Evolutionary conservation across 2,113 vertebrate species (phyloP).

Genomic region (Osmerus eperlanus): DNA sequence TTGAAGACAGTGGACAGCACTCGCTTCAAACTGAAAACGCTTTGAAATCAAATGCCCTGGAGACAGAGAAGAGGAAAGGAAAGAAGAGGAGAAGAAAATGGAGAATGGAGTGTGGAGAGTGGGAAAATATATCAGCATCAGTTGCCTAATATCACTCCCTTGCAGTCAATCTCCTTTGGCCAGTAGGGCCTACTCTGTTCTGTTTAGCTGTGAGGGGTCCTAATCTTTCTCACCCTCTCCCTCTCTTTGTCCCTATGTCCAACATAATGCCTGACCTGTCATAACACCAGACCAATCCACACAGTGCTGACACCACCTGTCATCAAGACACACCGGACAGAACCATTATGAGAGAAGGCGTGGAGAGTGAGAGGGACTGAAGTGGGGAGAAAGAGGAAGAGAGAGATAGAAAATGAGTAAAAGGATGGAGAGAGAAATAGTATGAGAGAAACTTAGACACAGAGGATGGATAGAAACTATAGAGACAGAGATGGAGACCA

Average conservation of each 20-base stretch:
- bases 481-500: not conserved
- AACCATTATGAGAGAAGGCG: constrained; percentile 21
- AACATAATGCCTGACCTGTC: constrained; percentile 42
- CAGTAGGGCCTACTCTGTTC: constrained; percentile 44
- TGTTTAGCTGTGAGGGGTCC: constrained; percentile 44
- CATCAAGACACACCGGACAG: constrained; percentile 54
- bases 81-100: too few species aligned
- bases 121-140: constrained; percentile 15
- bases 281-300: constrained; percentile 52
- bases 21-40: constrained; percentile 38
- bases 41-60: constrained; percentile 55
- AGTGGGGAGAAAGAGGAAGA: not conserved
- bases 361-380: constrained; percentile 7
- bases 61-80: not conserved
- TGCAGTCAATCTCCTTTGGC: not conserved
- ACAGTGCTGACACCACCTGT: constrained; percentile 64
- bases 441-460: not conserved
- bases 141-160: constrained; percentile 9
- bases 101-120: not conserved
- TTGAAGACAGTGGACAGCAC: constrained; percentile 45
- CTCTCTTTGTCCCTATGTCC: constrained; percentile 15
- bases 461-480: not conserved
- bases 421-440: not conserved
- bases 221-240: constrained; percentile 46
- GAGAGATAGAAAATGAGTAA: not conserved